Conservation (phyloP, 2,888 invertebrate genomes). For the Sinohyriopsis cumingii region DNA sequence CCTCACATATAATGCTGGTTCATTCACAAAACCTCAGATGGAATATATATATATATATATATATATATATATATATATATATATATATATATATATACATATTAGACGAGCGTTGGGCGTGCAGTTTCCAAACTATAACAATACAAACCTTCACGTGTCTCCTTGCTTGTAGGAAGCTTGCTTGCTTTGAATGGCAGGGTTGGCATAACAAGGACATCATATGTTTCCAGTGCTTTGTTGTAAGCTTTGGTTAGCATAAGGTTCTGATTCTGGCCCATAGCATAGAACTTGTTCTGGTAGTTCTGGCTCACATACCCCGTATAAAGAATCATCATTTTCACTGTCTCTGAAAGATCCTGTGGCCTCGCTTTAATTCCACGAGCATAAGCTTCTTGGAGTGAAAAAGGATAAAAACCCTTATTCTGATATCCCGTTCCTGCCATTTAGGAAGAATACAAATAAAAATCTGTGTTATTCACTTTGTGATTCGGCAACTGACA, state of each 20-base stretch:
- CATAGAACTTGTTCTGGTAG: constrained; percentile 43
- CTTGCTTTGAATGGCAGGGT: constrained; percentile 41
- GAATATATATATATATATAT: too few species aligned
- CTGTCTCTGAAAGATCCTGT: constrained; percentile 15
- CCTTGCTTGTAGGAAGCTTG: constrained; percentile 16
- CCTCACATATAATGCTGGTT: too few species aligned
- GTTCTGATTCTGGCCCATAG: constrained; percentile 44
- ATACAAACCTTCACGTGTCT: too few species aligned
- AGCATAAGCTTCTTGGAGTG: constrained; percentile 33
- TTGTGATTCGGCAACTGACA: too few species aligned
- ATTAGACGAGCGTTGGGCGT: too few species aligned
- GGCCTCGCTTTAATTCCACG: constrained; percentile 28
- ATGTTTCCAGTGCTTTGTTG: constrained; percentile 41
- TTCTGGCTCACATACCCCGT: constrained; percentile 24
- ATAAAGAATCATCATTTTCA: constrained; percentile 19
- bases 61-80: too few species aligned
- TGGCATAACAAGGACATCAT: constrained; percentile 60
- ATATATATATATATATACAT: too few species aligned
- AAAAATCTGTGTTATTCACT: too few species aligned
- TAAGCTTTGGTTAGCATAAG: constrained; percentile 37
- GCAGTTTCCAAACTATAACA: too few species aligned
- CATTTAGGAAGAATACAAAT: not conserved
- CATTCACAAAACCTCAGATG: too few species aligned
- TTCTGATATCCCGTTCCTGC: constrained; percentile 33
- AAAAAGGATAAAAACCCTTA: constrained; percentile 37